Evolutionary conservation across 2,888 invertebrate species (phyloP).

Genomic region (Cabera pusaria): DNA sequence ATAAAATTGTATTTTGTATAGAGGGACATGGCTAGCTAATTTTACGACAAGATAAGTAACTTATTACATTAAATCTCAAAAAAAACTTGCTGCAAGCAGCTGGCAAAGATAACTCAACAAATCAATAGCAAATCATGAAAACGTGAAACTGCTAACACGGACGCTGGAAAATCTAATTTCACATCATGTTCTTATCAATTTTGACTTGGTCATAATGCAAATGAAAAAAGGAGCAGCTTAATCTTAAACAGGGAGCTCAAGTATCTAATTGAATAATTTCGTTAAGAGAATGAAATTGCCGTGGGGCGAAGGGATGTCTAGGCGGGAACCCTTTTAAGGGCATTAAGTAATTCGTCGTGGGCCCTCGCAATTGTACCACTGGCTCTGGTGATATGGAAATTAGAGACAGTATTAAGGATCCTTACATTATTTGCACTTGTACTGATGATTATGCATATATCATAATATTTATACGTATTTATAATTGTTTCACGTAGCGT

Average conservation of each 20-base stretch:
- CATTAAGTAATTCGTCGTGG: constrained; percentile 49
- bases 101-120: no score
- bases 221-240: constrained; percentile 59
- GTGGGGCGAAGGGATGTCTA: constrained; percentile 34
- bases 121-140: no score
- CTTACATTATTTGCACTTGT: neutral
- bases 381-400: constrained; percentile 11
- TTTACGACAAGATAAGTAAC: no score
- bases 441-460: no score
- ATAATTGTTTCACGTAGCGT: no score
- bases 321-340: constrained; percentile 47
- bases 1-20: no score
- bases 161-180: constrained; percentile 35
- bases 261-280: constrained; percentile 73
- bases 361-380: constrained; percentile 30
- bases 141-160: no score
- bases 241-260: constrained; percentile 56
- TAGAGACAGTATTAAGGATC: constrained; percentile 3
- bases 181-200: constrained; percentile 42
- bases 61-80: no score
- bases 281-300: constrained; percentile 57
- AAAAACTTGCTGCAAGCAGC: no score
- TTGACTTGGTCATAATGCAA: constrained; percentile 50
- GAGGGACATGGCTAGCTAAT: no score
- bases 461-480: no score